Evolutionary conservation across 2,797 vertebrate species (phyloP).

Genomic region (Pseudochromis fuscus): DNA sequence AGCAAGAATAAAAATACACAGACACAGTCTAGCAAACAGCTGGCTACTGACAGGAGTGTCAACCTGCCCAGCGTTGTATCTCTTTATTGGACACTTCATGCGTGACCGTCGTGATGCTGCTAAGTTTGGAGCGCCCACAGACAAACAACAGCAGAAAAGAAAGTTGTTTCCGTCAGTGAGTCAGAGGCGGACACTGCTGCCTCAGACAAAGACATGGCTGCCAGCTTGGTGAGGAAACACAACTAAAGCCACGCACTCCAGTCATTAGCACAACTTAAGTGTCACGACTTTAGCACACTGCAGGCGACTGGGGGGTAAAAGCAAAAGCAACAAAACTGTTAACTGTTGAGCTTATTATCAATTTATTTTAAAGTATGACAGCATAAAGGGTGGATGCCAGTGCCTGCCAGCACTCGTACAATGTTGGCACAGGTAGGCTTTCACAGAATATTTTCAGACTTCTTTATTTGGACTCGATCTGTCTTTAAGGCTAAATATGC

Average conservation of each 20-base stretch:
- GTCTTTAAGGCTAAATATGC: conserved; percentile 77
- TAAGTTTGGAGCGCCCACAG: conserved; percentile 64
- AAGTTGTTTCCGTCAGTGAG: conserved; percentile 67
- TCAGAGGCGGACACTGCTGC: conserved; percentile 43
- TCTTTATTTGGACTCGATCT: conserved; percentile 52
- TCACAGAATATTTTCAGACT: conserved; percentile 54
- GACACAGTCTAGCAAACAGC: conserved; percentile 67
- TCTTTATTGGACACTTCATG: conserved; percentile 69
- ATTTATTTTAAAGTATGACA: conserved; percentile 61
- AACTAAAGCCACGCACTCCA: not conserved
- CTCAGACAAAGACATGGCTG: conserved; percentile 22
- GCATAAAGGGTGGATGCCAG: conserved; percentile 57
- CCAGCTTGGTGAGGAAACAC: conserved; percentile 16
- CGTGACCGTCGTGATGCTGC: conserved; percentile 64
- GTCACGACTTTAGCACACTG: not conserved
- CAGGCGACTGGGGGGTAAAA: not conserved
- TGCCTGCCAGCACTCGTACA: conserved; percentile 62
- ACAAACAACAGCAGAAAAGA: conserved; percentile 54
- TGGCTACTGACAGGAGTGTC: conserved; percentile 74
- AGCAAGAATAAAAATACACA: conserved; percentile 36
- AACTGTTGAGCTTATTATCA: conserved; percentile 39
- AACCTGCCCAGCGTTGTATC: conserved; percentile 45
- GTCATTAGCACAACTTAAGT: conserved; percentile 19
- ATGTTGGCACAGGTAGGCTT: conserved; percentile 65
- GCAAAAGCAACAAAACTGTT: conserved; percentile 26